These are phyloP conservation scores for Cryptotis parvus DNA, from an alignment of 2,113 vertebrate species.

Conservation along the genomic window DNA sequence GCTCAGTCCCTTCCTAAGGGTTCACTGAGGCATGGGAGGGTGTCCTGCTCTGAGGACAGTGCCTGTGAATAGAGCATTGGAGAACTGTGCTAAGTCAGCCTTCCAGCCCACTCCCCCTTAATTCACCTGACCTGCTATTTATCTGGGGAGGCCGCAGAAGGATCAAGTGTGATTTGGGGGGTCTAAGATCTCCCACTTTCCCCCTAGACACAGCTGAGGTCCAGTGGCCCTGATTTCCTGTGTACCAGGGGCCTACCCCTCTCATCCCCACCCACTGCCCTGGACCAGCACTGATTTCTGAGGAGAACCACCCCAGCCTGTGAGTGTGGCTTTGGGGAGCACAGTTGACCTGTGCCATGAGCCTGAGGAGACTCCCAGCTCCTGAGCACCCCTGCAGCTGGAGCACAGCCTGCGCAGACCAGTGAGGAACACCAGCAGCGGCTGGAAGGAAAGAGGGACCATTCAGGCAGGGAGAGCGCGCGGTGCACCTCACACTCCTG, in stretches of 20 bases:
- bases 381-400: neutral
- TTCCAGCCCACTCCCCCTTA: accelerated
- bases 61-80: neutral
- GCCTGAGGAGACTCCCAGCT: neutral
- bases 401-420: too few species aligned
- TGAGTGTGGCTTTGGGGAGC: neutral
- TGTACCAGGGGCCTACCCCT: neutral
- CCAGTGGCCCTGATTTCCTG: neutral
- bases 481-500: neutral
- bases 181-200: neutral
- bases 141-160: neutral
- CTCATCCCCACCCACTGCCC: neutral
- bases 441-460: neutral
- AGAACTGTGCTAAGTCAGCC: too few species aligned
- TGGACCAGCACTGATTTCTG: neutral
- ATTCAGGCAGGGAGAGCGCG: neutral
- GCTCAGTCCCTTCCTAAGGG: neutral
- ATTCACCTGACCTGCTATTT: neutral
- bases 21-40: too few species aligned
- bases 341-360: neutral
- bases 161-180: neutral
- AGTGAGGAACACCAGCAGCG: neutral
- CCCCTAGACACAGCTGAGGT: neutral
- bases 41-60: neutral
- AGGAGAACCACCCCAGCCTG: neutral